Evolutionary conservation across 2,797 vertebrate species (phyloP).

Genomic region (Rhinatrema bivittatum): DNA sequence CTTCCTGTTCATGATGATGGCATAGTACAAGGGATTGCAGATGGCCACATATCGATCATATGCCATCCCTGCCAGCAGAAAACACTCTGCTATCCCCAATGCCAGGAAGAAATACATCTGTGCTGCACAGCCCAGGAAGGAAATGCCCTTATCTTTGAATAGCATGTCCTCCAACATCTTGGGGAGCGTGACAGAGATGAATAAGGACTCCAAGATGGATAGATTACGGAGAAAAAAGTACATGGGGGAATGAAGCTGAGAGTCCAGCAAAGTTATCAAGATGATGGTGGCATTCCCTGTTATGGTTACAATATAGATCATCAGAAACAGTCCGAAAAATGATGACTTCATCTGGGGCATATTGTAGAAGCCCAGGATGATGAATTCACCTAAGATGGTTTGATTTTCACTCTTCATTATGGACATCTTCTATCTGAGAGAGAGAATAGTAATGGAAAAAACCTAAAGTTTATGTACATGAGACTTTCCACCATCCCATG

Average conservation of each 20-base stretch:
- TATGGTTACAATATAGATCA: neutral
- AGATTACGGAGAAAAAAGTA: constrained; percentile 2
- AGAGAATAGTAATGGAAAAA: too few species aligned
- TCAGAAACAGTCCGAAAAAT: neutral
- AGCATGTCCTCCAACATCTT: constrained; percentile 4
- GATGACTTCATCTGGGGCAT: neutral
- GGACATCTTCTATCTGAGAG: too few species aligned
- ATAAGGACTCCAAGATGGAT: too few species aligned
- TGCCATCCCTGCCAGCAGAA: neutral
- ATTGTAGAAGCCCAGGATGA: neutral
- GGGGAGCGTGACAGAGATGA: neutral
- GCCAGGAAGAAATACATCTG: neutral
- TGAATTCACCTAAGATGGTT: neutral
- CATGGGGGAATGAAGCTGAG: constrained; percentile 1
- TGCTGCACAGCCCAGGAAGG: neutral
- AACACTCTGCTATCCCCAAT: neutral
- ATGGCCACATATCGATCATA: constrained; percentile 7
- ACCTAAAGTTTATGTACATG: too few species aligned
- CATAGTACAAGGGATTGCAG: constrained; percentile 5
- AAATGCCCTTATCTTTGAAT: neutral
- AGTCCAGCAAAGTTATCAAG: neutral
- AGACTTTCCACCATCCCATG: too few species aligned
- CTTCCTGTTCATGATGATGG: neutral
- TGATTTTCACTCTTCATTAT: neutral
- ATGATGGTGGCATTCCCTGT: neutral